A percentile compares a stretch with the other conserved stretches of the same genome.
These are phyloP conservation scores for Apantesis nais DNA, from an alignment of 2,888 invertebrate species.

Conservation along the genomic window DNA sequence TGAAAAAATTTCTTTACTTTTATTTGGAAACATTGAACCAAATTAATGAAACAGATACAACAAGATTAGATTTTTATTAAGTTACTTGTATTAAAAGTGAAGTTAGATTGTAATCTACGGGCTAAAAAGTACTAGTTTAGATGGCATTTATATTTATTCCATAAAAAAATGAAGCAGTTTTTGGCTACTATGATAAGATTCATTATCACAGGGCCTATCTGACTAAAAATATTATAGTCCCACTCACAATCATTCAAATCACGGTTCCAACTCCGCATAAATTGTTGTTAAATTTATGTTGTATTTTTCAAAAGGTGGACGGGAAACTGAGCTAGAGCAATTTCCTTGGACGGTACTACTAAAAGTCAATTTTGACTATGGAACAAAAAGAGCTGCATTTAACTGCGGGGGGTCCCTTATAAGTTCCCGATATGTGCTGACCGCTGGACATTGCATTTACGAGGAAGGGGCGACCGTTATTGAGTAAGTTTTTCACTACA, in stretches of 20 bases:
- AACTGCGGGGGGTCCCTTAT: constrained; percentile 77
- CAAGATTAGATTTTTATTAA: background rate
- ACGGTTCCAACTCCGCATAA: background rate
- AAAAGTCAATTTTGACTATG: constrained; percentile 63
- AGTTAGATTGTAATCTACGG: background rate
- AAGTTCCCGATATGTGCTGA: constrained; percentile 70
- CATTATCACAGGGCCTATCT: too few relatives aligned
- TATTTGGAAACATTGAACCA: too few relatives aligned
- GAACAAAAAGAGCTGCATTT: constrained; percentile 52
- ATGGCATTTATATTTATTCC: background rate
- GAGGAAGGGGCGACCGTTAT: constrained; percentile 57
- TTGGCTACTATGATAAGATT: background rate
- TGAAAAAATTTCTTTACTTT: too few relatives aligned
- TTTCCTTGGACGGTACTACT: constrained; percentile 77
- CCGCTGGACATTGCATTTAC: constrained; percentile 75
- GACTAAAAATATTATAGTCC: too few relatives aligned
- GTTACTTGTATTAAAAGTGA: background rate
- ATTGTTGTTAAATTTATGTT: background rate
- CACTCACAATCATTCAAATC: background rate
- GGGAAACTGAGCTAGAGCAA: constrained; percentile 70
- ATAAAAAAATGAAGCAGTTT: background rate
- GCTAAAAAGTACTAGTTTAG: background rate
- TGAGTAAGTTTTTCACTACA: constrained; percentile 53
- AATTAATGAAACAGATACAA: background rate
- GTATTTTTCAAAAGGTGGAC: constrained; percentile 61